Conservation (phyloP, 2,113 vertebrate species). For the Elephantulus edwardii region DNA sequence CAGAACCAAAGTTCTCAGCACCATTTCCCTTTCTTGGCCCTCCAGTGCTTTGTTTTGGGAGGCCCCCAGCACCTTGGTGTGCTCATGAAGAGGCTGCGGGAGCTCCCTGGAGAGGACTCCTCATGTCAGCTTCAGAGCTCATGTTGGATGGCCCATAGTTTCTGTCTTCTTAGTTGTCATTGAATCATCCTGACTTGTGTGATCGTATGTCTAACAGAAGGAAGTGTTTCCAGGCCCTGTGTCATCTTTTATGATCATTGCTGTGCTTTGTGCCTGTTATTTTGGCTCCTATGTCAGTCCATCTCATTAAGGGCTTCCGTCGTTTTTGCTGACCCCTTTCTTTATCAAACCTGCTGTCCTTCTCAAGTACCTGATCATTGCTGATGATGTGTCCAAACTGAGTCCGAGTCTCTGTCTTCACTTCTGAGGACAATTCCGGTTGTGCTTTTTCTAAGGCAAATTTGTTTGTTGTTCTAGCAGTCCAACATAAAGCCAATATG, state of each 20-base stretch:
- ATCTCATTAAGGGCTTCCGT: background rate
- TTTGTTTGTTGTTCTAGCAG: background rate
- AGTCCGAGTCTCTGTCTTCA: background rate
- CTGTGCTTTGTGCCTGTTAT: background rate
- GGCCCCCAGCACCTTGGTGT: no score
- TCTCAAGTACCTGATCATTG: background rate
- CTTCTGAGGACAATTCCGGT: background rate
- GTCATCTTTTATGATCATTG: background rate
- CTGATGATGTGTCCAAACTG: background rate
- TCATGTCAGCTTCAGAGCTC: background rate
- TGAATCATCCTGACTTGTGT: background rate
- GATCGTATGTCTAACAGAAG: background rate
- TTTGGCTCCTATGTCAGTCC: background rate
- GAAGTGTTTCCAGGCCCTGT: background rate
- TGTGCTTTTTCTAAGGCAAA: background rate
- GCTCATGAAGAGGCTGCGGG: background rate
- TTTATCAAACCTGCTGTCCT: background rate
- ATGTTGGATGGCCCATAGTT: background rate
- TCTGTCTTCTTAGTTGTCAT: background rate
- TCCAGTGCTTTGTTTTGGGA: background rate
- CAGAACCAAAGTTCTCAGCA: background rate
- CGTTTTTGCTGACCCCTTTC: background rate
- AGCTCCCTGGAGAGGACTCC: background rate
- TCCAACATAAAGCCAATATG: background rate
- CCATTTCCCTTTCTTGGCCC: background rate